phyloP scores from a whole-genome alignment of 2,888 invertebrate genomes.

The Drosophila flavopinicola region DNA sequence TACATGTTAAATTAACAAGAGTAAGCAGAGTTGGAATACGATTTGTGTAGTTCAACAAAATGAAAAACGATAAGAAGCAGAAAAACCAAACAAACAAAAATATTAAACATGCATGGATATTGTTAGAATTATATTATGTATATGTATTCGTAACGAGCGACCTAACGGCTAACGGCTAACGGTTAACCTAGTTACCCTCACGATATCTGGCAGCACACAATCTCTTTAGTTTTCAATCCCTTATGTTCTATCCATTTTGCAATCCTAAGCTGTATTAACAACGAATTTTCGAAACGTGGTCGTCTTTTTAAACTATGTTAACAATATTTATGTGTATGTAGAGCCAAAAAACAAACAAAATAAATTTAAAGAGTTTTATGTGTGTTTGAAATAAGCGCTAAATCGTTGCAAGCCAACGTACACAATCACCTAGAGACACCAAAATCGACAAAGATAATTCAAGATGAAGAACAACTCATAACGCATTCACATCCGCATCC shows the following conservation, averaged over 20 bases:
- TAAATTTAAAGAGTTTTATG: slow-evolving; percentile 34
- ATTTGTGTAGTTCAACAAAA: slow-evolving; percentile 28
- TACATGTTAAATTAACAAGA: slow-evolving; percentile 1
- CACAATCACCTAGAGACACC: slow-evolving; percentile 25
- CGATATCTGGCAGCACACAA: slow-evolving; percentile 26
- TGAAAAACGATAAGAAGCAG: too few relatives aligned
- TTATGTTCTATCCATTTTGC: background rate
- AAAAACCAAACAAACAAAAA: background rate
- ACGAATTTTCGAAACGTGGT: slow-evolving; percentile 43
- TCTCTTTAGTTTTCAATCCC: slow-evolving; percentile 5
- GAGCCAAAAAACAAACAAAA: slow-evolving; percentile 17
- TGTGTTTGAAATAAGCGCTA: slow-evolving; percentile 18
- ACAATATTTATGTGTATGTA: slow-evolving; percentile 38
- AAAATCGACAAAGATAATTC: slow-evolving; percentile 15
- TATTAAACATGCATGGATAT: slow-evolving; percentile 21
- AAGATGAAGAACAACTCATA: too few relatives aligned
- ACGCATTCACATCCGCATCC: background rate
- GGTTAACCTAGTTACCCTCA: slow-evolving; percentile 49
- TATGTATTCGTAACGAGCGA: slow-evolving; percentile 15
- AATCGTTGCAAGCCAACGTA: slow-evolving; percentile 20
- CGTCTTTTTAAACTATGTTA: slow-evolving; percentile 25
- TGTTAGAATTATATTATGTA: slow-evolving; percentile 23
- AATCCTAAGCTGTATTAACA: slow-evolving; percentile 38
- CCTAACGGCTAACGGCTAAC: slow-evolving; percentile 41
- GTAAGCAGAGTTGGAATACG: slow-evolving; percentile 12